Conservation (phyloP, 2,888 invertebrate species). For the Temnothorax unifasciatus region DNA sequence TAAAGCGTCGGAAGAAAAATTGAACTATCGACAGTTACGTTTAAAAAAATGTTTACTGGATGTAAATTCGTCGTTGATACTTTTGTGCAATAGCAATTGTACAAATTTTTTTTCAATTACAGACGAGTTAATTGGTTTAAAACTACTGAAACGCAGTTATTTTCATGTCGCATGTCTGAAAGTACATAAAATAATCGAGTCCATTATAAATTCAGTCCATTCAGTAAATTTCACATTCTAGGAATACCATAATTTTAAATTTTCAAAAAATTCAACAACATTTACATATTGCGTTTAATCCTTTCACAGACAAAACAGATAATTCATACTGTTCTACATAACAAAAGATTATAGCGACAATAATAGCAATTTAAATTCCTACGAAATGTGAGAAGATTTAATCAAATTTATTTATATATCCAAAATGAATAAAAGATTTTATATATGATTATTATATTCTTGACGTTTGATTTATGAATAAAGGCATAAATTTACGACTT, state of each 20-base stretch:
- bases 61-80: slow-evolving; percentile 6
- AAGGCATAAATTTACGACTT: slow-evolving; percentile 20
- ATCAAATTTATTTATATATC: background rate
- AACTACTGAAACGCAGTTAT: slow-evolving; percentile 8
- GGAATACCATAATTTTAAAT: background rate
- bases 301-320: background rate
- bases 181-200: background rate
- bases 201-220: background rate
- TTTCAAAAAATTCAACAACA: background rate
- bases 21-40: slow-evolving; percentile 23
- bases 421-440: background rate
- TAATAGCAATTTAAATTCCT: background rate
- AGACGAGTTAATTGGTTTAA: slow-evolving; percentile 14
- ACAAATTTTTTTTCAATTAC: background rate
- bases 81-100: background rate
- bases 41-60: slow-evolving; percentile 21
- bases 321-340: background rate
- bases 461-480: slow-evolving; percentile 6
- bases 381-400: background rate
- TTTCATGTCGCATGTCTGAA: background rate
- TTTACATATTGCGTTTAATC: background rate
- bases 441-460: background rate
- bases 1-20: background rate
- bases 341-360: background rate
- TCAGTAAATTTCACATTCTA: slow-evolving; percentile 6